A percentile compares a stretch with the other conserved stretches of the same genome.
phyloP scores from a whole-genome alignment of 2,113 vertebrate genomes.

The Oophaga pumilio region DNA sequence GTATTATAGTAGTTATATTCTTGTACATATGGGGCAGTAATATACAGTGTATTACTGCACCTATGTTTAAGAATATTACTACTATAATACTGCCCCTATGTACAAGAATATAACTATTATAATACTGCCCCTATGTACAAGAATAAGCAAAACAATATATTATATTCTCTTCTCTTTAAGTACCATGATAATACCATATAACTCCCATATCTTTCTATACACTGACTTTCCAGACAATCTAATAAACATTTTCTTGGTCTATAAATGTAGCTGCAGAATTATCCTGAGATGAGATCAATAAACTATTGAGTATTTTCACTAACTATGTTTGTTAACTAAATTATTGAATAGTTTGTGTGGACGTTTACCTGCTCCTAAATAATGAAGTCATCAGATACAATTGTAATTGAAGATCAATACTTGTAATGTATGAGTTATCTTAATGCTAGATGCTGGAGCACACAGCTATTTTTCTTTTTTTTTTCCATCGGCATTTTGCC shows the following conservation, averaged over 20 bases:
- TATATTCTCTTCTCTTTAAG: not conserved
- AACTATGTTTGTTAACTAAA: constrained; percentile 42
- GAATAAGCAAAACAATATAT: not conserved
- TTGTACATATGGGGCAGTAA: no score
- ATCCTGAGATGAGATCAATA: constrained; percentile 23
- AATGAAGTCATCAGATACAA: constrained; percentile 41
- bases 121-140: not conserved
- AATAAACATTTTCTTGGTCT: constrained; percentile 4
- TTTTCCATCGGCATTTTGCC: not conserved
- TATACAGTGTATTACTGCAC: not conserved
- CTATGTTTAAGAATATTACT: not conserved
- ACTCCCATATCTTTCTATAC: not conserved
- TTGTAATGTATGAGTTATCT: constrained; percentile 22
- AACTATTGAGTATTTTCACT: constrained; percentile 32
- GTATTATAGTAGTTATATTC: not conserved
- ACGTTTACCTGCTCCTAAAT: constrained; percentile 28
- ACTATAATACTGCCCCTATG: no score
- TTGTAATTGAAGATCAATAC: constrained; percentile 39
- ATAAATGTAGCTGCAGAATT: constrained; percentile 14
- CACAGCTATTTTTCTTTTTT: not conserved
- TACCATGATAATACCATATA: not conserved
- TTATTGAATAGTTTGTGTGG: constrained; percentile 34
- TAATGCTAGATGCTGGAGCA: not conserved
- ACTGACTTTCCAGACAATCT: not conserved
- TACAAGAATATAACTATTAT: not conserved